Evolutionary conservation across 2,113 vertebrate genomes (phyloP).

Genomic region (Notiomystis cincta): DNA sequence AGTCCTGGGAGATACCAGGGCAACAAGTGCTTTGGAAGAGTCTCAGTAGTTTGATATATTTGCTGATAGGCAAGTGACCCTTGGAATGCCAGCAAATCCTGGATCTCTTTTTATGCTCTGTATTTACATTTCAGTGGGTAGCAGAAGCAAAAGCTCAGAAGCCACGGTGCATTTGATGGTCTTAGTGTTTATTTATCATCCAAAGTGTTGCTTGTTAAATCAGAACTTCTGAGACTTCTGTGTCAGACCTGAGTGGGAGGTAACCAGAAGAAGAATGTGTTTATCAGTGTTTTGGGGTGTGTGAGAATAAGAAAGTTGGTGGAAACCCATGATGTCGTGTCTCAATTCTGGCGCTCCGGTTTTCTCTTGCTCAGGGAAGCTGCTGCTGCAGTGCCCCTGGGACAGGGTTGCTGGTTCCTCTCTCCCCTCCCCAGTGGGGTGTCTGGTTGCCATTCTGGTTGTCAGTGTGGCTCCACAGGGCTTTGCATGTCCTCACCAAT

Average conservation of each 20-base stretch:
- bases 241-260: conserved; percentile 50
- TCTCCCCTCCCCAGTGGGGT: neutral
- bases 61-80: neutral
- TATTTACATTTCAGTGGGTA: conserved; percentile 41
- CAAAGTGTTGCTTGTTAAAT: conserved; percentile 10
- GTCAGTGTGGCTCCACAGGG: neutral
- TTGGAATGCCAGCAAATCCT: neutral
- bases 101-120: neutral
- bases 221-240: conserved; percentile 37
- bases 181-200: conserved; percentile 50
- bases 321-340: neutral
- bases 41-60: neutral
- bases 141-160: conserved; percentile 1
- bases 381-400: neutral
- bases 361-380: neutral
- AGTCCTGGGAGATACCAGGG: neutral
- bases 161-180: neutral
- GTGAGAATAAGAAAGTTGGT: neutral
- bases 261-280: conserved; percentile 25
- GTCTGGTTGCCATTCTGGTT: neutral
- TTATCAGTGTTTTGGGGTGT: neutral
- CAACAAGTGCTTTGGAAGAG: neutral
- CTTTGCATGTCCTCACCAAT: neutral
- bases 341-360: accelerated
- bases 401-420: neutral